Evolutionary conservation across 2,888 invertebrate genomes (phyloP), one percentile per base, ranked within the genome.

Genomic region (Heliconius charithonia): DNA sequence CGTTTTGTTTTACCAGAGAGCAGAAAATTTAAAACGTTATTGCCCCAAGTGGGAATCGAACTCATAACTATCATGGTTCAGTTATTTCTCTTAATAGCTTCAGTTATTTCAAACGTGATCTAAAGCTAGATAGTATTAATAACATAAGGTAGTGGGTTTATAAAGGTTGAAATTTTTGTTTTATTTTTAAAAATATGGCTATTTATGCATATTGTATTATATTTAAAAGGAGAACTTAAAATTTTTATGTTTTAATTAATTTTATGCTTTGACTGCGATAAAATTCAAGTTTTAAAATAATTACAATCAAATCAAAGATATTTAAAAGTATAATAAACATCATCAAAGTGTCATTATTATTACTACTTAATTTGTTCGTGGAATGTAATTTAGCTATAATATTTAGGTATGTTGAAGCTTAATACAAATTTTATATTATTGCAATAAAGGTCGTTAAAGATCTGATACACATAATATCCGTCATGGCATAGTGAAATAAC

Each of bases 381-480:
- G 25, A 74, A 22, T 74, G 41, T 25, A 62, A 63, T 63, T 25
- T 63, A 74, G 27, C n/a, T 73, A 32, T 27, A 25, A 62, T 25
- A 63, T 63, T 74, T 1, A 16, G n/a, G 12, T 63, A 37, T 12
- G 37, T 32, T 62, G 13, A n/a, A 59, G 12, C 51, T 51, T 51
- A 45, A 56, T n/a, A 56, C 56, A 56, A 71, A 71, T n/a, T 56
- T 72, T 72, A 72, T 56, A 29, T 32, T 72, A n/a, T 32, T 32
- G 71, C 56, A 56, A 32, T 56, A 71, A 37, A 51, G 70, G 6
- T 13, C 10, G 27, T 13, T n/a, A 56, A 71, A 71, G 10, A n/a
- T 13, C n/a, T 56, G 29, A 12, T 56, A 56, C 7, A 22, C 10
- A 56, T 22, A 13, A 45, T 45, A n/a, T 56, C 10, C 19, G n/a